These are phyloP conservation scores for Melinaea marsaeus DNA, from an alignment of 2,888 invertebrate genomes.

Conservation along the genomic window DNA sequence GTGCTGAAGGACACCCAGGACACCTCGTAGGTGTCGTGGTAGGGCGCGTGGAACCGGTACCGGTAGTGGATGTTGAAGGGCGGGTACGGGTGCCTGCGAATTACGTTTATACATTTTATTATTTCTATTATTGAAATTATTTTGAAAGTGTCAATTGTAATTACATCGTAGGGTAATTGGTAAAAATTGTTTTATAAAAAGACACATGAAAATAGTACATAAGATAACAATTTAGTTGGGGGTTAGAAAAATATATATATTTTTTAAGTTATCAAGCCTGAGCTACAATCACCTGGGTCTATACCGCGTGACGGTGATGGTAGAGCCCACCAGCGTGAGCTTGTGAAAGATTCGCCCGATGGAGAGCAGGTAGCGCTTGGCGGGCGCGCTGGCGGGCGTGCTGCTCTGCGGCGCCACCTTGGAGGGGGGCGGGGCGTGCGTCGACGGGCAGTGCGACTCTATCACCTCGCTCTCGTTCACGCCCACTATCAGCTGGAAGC, in stretches of 20 bases:
- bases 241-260: background rate
- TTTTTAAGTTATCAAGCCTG: background rate
- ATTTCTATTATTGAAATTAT: background rate
- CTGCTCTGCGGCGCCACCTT: conserved; percentile 69
- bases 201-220: too few species aligned
- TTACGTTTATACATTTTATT: background rate
- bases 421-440: conserved; percentile 64
- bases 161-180: too few species aligned
- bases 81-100: conserved; percentile 91
- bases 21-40: conserved; percentile 94
- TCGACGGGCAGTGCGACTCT: conserved; percentile 61
- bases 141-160: too few species aligned
- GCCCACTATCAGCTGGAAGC: conserved; percentile 88
- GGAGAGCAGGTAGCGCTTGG: conserved; percentile 90
- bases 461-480: conserved; percentile 68
- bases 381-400: conserved; percentile 57
- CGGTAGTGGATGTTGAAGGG: conserved; percentile 94
- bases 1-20: conserved; percentile 96
- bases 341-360: conserved; percentile 97
- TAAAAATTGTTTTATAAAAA: too few species aligned
- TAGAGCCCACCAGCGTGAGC: conserved; percentile 89
- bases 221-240: too few species aligned
- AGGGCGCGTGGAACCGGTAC: conserved; percentile 94
- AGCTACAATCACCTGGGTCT: conserved; percentile 84
- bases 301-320: conserved; percentile 96